phyloP scores from a whole-genome alignment of 2,888 invertebrate genomes.

The Andricus quercusramuli region DNA sequence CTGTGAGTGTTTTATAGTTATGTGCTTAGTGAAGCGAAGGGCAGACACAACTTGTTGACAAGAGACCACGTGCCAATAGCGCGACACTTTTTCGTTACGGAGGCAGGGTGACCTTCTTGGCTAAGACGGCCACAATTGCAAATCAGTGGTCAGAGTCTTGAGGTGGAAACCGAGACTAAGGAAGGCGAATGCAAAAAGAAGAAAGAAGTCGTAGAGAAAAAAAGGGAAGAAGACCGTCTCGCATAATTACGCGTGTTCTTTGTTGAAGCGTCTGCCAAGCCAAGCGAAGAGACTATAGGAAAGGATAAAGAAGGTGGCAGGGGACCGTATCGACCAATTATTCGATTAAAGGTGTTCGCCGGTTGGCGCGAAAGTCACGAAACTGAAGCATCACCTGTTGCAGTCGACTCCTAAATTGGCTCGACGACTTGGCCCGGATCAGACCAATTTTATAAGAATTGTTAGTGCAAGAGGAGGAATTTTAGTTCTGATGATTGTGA shows the following conservation, averaged over 20 bases:
- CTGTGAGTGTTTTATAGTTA: neutral
- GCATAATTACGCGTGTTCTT: conserved; percentile 14
- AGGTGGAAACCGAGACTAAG: conserved; percentile 3
- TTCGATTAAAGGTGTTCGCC: conserved; percentile 43
- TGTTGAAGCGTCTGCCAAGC: neutral
- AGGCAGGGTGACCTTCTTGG: neutral
- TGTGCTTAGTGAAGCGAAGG: conserved; percentile 10
- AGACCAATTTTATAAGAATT: neutral
- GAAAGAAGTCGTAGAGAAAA: neutral
- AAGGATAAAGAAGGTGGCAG: conserved; percentile 46
- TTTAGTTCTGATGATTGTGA: conserved; percentile 6
- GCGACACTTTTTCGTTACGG: conserved; percentile 43
- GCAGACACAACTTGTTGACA: neutral
- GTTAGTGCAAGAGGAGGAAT: neutral
- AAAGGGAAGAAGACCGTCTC: neutral
- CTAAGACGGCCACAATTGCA: neutral
- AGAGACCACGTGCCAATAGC: conserved; percentile 14
- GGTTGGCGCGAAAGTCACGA: conserved; percentile 26
- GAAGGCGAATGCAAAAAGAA: neutral
- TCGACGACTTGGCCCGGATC: neutral
- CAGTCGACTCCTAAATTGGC: neutral
- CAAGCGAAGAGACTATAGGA: neutral
- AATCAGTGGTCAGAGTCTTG: neutral
- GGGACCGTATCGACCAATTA: conserved; percentile 44
- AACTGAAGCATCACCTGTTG: conserved; percentile 49